Percentiles rank a stretch among this genome's conserved stretches.
Evolutionary conservation across 2,888 invertebrate species (phyloP).

Genomic region (Chydorus sphaericus): DNA sequence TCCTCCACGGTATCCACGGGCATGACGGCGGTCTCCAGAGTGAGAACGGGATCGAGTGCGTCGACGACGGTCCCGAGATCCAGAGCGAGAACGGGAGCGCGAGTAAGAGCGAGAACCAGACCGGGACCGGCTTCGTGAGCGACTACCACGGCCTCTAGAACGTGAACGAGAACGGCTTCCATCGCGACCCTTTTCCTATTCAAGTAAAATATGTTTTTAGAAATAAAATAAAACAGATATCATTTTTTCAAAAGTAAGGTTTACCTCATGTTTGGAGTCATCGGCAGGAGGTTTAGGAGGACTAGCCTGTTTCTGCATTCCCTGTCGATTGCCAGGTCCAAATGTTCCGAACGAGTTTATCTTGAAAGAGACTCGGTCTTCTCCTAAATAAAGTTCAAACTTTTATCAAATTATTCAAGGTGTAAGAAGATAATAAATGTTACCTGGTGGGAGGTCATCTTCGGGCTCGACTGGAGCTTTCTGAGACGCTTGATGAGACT

Average conservation of each 20-base stretch:
- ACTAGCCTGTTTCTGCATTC: background rate
- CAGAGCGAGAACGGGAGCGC: conserved; percentile 34
- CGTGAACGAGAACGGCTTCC: background rate
- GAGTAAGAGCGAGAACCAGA: conserved; percentile 2
- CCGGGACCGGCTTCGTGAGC: conserved; percentile 7
- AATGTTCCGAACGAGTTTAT: conserved; percentile 5
- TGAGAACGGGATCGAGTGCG: conserved; percentile 29
- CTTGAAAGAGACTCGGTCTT: conserved; percentile 2
- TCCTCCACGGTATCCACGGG: conserved; percentile 26
- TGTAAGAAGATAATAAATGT: background rate
- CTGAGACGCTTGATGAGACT: background rate
- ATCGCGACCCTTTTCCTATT: background rate
- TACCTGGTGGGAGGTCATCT: conserved; percentile 10
- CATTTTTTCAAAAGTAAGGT: no score
- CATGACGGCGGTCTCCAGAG: conserved; percentile 30
- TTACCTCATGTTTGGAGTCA: background rate
- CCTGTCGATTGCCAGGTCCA: background rate
- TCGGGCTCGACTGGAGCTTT: background rate
- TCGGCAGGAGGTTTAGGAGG: background rate
- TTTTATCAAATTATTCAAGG: background rate
- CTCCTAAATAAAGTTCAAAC: background rate
- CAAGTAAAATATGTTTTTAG: background rate
- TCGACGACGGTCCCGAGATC: conserved; percentile 28
- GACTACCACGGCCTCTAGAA: background rate
- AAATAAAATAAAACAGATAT: no score